Evolutionary conservation across 2,888 invertebrate genomes (phyloP), one percentile per base, ranked within the genome.

Genomic region (Onthophagus sagittarius): DNA sequence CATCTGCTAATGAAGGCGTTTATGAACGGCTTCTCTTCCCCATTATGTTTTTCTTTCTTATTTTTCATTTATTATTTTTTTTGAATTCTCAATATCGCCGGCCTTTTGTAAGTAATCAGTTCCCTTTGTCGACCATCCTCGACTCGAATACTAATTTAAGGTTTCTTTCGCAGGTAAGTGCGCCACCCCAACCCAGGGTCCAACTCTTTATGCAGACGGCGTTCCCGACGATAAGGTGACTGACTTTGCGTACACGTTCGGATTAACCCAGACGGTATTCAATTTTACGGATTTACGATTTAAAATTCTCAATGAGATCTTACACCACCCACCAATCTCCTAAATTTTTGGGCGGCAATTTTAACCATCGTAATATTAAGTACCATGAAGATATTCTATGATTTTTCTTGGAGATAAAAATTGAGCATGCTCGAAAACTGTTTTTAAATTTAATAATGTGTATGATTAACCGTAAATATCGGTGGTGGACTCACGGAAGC

Each of bases 201-300:
- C 39, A 53, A 53, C 39, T 53, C 39, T 53, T 75, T 77, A 79
- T 79, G 79, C 79, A 78, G 78, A 78, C 78, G 74, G 77, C 76
- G 78, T 79, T 73, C 76, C 76, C 74, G 71, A 71, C 74, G 75
- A 72, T 75, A 75, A 77, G 78, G 78, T 79, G 79, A 78, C 78
- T 78, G 79, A 78, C 78, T 78, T 74, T 53, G 39, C 39, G 39
- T 53, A 53, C 39, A 53, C 39, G 39, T 53, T 32, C 15, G 67
- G 67, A 67, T 67, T 67, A 67, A 67, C 67, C 67, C 67, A 67
- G 32, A 32, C 67, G 39, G 39, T 53, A 53, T 53, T 53, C 39
- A 53, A 53, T 53, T 53, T 53, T 53, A 53, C 39, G 39, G 39
- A 53, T 53, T 53, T 53, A 53, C 39, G 39, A 53, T 53, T 53